Evolutionary conservation across 2,797 vertebrate species (phyloP).

Genomic region (Parambassis ranga): DNA sequence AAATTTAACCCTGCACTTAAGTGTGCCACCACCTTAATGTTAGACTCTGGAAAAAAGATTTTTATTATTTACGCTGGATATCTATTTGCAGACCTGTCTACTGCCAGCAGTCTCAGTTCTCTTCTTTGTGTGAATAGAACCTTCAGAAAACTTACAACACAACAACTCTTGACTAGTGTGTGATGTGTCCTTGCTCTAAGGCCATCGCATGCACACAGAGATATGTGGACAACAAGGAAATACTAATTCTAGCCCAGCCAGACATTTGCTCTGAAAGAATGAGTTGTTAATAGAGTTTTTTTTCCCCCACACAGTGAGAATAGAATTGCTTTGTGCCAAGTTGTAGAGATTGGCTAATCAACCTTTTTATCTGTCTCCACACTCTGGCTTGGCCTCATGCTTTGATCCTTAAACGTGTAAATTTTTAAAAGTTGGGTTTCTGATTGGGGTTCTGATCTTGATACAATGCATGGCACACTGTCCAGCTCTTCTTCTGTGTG

Average conservation of each 20-base stretch:
- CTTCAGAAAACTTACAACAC: too few relatives aligned
- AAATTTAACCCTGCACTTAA: too few relatives aligned
- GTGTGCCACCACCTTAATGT: too few relatives aligned
- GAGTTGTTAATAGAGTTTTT: conserved; percentile 47
- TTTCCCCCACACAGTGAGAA: conserved; percentile 25
- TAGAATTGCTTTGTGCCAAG: neutral
- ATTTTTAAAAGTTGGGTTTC: too few relatives aligned
- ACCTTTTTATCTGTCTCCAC: conserved; percentile 43
- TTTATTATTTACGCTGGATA: too few relatives aligned
- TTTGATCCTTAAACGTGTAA: too few relatives aligned
- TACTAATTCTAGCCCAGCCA: neutral
- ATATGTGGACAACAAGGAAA: neutral
- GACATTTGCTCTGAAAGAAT: conserved; percentile 21
- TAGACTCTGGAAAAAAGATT: too few relatives aligned
- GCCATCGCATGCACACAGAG: neutral
- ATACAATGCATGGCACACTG: neutral
- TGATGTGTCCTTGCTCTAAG: neutral
- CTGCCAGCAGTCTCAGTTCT: too few relatives aligned
- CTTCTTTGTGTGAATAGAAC: too few relatives aligned
- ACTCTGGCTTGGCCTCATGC: conserved; percentile 12
- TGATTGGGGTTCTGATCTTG: neutral
- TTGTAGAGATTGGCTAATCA: conserved; percentile 57
- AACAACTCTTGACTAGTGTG: too few relatives aligned
- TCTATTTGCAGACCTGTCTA: too few relatives aligned
- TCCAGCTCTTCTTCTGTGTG: neutral